Conservation (phyloP, 2,113 vertebrate genomes). For the Crotalus helleri region DNA sequence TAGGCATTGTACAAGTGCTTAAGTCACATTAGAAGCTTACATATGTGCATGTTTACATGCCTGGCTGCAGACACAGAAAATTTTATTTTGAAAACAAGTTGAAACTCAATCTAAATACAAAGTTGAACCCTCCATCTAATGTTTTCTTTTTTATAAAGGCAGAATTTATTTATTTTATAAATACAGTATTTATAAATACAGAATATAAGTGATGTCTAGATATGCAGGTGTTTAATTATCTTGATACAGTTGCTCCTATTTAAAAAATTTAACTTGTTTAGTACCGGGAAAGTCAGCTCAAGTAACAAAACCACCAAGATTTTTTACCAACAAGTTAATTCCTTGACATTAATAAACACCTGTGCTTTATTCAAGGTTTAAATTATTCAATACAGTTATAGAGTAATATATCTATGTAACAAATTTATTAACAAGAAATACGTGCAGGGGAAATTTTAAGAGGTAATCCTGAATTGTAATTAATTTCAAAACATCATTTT, state of each 20-base stretch:
- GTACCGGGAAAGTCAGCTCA: not conserved
- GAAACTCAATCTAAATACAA: not conserved
- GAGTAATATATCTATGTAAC: slow-evolving; percentile 8
- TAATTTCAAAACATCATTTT: slow-evolving; percentile 2
- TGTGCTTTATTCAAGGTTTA: slow-evolving; percentile 4
- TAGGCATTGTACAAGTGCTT: not conserved
- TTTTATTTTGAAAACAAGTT: not conserved
- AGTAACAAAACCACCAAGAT: not conserved
- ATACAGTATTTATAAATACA: not conserved
- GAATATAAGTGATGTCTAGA: slow-evolving; percentile 8
- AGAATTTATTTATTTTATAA: not conserved
- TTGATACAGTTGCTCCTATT: not conserved
- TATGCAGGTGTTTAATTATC: not conserved
- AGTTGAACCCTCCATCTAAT: not conserved
- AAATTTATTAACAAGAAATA: slow-evolving; percentile 15
- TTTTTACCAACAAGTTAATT: not conserved
- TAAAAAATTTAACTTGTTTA: not conserved
- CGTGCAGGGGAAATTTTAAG: slow-evolving; percentile 8
- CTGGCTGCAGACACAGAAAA: not conserved
- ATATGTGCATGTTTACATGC: not conserved
- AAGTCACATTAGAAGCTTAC: not conserved
- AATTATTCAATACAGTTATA: slow-evolving; percentile 14
- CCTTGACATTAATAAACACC: not conserved
- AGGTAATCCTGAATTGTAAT: slow-evolving; percentile 20
- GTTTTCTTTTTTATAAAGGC: slow-evolving; percentile 3